Conservation (phyloP, 2,113 vertebrate genomes). For the Enhydra lutris region DNA sequence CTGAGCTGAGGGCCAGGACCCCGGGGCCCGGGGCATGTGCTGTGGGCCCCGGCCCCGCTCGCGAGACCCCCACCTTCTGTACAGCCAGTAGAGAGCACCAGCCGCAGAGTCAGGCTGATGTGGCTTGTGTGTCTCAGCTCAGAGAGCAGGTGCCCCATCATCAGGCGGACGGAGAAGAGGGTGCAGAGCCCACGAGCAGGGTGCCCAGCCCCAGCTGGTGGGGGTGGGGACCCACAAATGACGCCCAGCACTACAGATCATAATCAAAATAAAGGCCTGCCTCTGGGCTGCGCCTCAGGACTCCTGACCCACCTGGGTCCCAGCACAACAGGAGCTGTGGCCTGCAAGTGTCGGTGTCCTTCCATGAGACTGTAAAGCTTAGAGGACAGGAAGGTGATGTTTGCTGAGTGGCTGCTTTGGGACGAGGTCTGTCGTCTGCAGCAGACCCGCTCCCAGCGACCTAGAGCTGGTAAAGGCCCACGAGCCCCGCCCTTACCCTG, state of each 20-base stretch:
- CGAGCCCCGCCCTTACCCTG: not conserved
- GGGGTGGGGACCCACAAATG: rapidly evolving
- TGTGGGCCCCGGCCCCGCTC: too few species aligned
- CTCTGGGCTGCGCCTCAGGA: not conserved
- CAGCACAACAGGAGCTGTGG: rapidly evolving
- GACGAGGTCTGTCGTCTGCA: not conserved
- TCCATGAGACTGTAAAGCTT: rapidly evolving
- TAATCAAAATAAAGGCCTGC: not conserved
- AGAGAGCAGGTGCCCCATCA: not conserved
- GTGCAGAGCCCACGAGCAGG: rapidly evolving
- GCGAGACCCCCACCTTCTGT: not conserved
- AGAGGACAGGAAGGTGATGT: not conserved
- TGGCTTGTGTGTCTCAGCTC: not conserved
- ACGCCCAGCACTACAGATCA: rapidly evolving
- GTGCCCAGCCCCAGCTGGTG: not conserved
- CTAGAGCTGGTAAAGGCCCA: not conserved
- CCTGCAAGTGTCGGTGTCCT: not conserved
- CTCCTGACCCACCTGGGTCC: not conserved
- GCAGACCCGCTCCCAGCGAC: not conserved
- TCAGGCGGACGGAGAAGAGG: not conserved
- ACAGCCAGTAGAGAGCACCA: not conserved
- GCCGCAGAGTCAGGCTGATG: not conserved
- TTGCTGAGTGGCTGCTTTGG: not conserved
- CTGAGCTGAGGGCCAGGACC: not conserved
- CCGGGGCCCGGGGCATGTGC: rapidly evolving